Evolutionary conservation across 2,888 invertebrate species (phyloP).

Genomic region (Papilio gigon): DNA sequence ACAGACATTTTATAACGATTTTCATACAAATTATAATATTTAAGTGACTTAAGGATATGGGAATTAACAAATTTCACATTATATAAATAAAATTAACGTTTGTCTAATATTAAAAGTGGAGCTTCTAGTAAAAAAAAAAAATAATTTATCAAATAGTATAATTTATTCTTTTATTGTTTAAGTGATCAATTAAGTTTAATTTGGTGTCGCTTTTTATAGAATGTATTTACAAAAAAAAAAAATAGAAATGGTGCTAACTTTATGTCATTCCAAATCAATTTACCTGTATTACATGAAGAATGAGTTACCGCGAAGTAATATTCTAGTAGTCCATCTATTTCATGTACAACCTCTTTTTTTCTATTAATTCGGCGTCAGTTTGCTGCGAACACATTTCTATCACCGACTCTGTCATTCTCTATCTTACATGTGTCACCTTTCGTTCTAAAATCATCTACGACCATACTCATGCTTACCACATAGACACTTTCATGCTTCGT

Average conservation of each 20-base stretch:
- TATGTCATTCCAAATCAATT: slow-evolving; percentile 8
- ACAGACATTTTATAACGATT: not conserved
- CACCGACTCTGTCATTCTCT: too few relatives aligned
- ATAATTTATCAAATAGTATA: not conserved
- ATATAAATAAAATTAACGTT: not conserved
- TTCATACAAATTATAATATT: slow-evolving; percentile 14
- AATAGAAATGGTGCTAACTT: slow-evolving; percentile 6
- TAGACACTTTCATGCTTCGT: too few relatives aligned
- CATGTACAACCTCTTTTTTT: not conserved
- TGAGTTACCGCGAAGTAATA: not conserved
- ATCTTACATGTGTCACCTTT: too few relatives aligned
- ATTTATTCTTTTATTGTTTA: slow-evolving; percentile 13
- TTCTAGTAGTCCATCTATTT: not conserved
- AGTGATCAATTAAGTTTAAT: slow-evolving; percentile 5
- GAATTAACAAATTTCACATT: not conserved
- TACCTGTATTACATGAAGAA: not conserved
- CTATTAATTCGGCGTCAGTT: too few relatives aligned
- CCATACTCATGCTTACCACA: too few relatives aligned
- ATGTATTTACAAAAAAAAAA: not conserved
- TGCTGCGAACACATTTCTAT: too few relatives aligned
- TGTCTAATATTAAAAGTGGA: not conserved
- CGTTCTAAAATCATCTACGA: too few relatives aligned
- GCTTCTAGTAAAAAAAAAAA: not conserved
- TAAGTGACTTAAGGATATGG: not conserved
- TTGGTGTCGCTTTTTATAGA: slow-evolving; percentile 7